Evolutionary conservation across 2,797 vertebrate species (phyloP).

Genomic region (Oryzias sinensis): DNA sequence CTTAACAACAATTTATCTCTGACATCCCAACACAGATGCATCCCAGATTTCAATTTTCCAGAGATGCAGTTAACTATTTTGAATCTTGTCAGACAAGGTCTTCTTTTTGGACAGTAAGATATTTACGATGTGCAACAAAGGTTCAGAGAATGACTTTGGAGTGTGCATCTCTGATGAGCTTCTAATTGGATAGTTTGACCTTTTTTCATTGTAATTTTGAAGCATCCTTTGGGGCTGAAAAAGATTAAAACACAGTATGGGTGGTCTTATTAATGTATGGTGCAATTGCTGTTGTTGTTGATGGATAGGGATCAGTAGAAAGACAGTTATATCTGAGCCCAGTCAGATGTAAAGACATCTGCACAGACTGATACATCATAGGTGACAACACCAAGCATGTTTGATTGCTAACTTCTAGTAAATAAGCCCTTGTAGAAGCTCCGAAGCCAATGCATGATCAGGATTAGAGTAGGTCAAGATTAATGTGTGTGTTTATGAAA

Average conservation of each 20-base stretch:
- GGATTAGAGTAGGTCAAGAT: no score
- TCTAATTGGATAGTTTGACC: conserved; percentile 95
- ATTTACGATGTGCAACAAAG: conserved; percentile 81
- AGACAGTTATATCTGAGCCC: conserved; percentile 64
- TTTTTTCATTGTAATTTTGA: conserved; percentile 80
- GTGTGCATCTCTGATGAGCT: conserved; percentile 90
- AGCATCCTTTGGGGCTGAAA: conserved; percentile 46
- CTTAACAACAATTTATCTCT: conserved; percentile 20
- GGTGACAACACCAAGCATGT: conserved; percentile 37
- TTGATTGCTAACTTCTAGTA: conserved; percentile 49
- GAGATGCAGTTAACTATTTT: conserved; percentile 24
- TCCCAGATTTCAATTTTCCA: conserved; percentile 16
- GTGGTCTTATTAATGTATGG: conserved; percentile 65
- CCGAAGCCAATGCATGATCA: no score
- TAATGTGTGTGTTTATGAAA: no score
- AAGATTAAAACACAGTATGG: conserved; percentile 71
- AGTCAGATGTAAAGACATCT: conserved; percentile 49
- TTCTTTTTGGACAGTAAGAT: conserved; percentile 46
- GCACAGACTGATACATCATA: conserved; percentile 49
- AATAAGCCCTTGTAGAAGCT: no score
- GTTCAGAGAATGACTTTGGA: conserved; percentile 51
- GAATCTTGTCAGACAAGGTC: conserved; percentile 27
- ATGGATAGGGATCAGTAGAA: conserved; percentile 61
- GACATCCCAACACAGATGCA: conserved; percentile 5
- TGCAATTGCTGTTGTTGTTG: conserved; percentile 38